Evolutionary conservation across 2,797 vertebrate genomes (phyloP), one percentile per base, ranked within the genome.

Genomic region (Peromyscus attwateri): DNA sequence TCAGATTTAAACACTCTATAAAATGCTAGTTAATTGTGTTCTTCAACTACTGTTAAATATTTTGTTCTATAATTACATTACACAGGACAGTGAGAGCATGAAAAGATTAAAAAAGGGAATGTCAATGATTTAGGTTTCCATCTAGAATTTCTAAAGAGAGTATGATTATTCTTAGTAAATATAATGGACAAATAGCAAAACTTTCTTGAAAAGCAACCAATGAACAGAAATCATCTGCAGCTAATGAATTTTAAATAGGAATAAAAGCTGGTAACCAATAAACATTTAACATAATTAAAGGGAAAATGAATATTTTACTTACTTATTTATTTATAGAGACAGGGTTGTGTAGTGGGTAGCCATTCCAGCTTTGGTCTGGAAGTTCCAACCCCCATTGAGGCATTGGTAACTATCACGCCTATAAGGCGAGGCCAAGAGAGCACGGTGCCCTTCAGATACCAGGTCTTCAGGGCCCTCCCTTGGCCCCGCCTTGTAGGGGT

Each of bases 1-100:
- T 64, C 21, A 98, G 60, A 93, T 93, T 14, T 43, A 55, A 81
- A 29, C 46, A 95, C 77, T 43, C 55, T 94, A 87, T 96, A 97
- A 94, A 19, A 97, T 11, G 89, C 52, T 76, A 92, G 34, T 95
- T 92, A 70, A 92, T 13, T 31, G 21, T 64, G 29, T 76, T 25
- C 89, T 84, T 73, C 94, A 73, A 49, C 68, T 85, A 88, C 7
- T 55, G 85, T 31, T 89, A 96, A 91, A 60, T 75, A 94, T 14
- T 94, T 89, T 83, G 91, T 49, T 90, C 55, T 19, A 31, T 25
- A 87, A 90, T 37, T 57, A 96, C 19, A 80, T 27, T 75, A 73
- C 4, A 77, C 6, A 94, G 21, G n/a, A 37, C 92, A 96, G 34
- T 89, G 19, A 92, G n/a, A 70, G 0, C 68, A 84, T 25, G 90